These are phyloP conservation scores for Scaptomyza reducta DNA, from an alignment of 2,888 invertebrate genomes.

Conservation along the genomic window DNA sequence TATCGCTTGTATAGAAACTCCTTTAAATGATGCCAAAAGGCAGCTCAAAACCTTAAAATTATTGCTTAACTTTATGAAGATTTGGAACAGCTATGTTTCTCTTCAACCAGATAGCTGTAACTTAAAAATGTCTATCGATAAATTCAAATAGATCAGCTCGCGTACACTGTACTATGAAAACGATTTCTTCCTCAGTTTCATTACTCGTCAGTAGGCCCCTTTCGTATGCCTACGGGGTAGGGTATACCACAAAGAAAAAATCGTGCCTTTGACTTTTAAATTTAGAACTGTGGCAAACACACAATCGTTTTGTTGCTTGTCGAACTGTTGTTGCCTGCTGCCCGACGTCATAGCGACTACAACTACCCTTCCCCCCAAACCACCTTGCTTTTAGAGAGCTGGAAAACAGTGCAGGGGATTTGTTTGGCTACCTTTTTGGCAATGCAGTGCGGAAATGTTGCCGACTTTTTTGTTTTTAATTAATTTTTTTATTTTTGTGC, in stretches of 20 bases:
- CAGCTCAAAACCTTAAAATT: no score
- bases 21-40: no score
- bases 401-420: no score
- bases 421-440: slow-evolving; percentile 58
- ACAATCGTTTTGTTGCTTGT: slow-evolving; percentile 42
- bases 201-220: not conserved
- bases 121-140: not conserved
- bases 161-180: no score
- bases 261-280: slow-evolving; percentile 73
- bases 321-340: slow-evolving; percentile 9
- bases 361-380: not conserved
- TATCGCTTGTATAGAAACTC: no score
- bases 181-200: not conserved
- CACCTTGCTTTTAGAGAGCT: no score
- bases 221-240: not conserved
- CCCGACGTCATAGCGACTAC: slow-evolving; percentile 49
- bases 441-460: slow-evolving; percentile 65
- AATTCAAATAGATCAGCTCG: not conserved
- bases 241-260: slow-evolving; percentile 15
- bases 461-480: slow-evolving; percentile 48
- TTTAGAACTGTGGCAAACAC: slow-evolving; percentile 66
- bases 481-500: slow-evolving; percentile 44
- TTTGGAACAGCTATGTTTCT: no score
- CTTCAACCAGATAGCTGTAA: no score
- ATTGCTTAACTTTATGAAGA: no score